Base-by-base conservation (phyloP, 2,113 vertebrate species). In the Paramormyrops kingsleyae region DNA sequence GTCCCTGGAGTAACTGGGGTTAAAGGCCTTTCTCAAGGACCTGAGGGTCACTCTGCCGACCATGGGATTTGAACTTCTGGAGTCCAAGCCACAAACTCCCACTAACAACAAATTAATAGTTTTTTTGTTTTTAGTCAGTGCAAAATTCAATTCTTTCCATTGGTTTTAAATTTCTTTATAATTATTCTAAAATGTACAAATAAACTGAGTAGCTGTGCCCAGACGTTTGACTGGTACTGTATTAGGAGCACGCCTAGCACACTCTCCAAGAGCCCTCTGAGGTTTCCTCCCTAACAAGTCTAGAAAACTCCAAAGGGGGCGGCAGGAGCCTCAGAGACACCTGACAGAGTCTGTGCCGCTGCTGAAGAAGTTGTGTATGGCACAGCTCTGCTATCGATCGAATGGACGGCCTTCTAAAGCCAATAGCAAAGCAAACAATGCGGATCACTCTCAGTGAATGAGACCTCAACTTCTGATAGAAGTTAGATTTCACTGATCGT, bases 381-480 rank as follows among this genome's bases (percentile, higher is more conserved):
- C 94, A 92, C 88, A 94, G 93, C 93, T 88, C 89, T 86, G 84
- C 90, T 91, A 92, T 92, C 93, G 94, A 94, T 92, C 0, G 92
- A 92, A 92, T 83, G 90, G 93, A 91, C 83, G 90, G 90, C 89
- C 89, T 87, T 93, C 77, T 88, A 89, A 44, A 90, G 94, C 93
- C 92, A 94, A 93, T 94, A 91, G 94, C 93, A 95, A 92, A 93
- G 87, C 77, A 80, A 87, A 93, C 91, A 85, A 56, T 89, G 92
- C 91, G 92, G 91, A 93, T 93, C 90, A 90, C 84, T 88, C 74
- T 91, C 89, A 44, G 6, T 91, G 89, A 90, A 93, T 92, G 93
- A 93, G 91, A 87, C 91, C 92, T 87, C 89, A 91, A 89, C 92
- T 86, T 89, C 62, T 3, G 89, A 85, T 83, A 84, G 90, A 83